A percentile compares a stretch with the other conserved stretches of the same genome.
phyloP scores from a whole-genome alignment of 1,140 invertebrate species.

The Dreissena polymorpha region DNA sequence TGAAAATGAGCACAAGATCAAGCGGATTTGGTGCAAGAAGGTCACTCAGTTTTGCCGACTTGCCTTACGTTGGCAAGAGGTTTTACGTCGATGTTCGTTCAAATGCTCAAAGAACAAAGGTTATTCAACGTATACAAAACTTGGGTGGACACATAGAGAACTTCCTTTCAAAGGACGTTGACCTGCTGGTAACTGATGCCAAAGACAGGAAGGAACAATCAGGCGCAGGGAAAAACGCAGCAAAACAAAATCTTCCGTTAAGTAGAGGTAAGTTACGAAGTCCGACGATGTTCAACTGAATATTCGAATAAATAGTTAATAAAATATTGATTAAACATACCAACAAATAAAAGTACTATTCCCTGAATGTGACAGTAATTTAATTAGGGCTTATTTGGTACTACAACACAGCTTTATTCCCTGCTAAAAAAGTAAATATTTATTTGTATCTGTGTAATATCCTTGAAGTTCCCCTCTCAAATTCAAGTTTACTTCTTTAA shows the following conservation, averaged over 20 bases:
- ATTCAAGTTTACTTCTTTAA: too few species aligned
- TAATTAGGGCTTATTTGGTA: too few species aligned
- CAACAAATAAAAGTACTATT: too few species aligned
- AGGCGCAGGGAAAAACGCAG: constrained; percentile 7
- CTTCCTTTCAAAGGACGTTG: constrained; percentile 67
- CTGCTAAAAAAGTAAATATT: too few species aligned
- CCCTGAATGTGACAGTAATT: too few species aligned
- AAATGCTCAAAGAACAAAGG: constrained; percentile 50
- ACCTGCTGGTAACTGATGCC: constrained; percentile 62
- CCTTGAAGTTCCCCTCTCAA: too few species aligned
- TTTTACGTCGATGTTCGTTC: constrained; percentile 67
- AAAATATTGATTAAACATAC: too few species aligned
- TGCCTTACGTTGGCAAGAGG: constrained; percentile 48
- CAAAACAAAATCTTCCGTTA: constrained; percentile 28
- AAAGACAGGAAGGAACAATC: constrained; percentile 23
- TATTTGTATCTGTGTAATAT: too few species aligned
- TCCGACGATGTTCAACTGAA: too few species aligned
- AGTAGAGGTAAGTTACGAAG: constrained; percentile 53
- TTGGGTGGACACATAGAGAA: constrained; percentile 64
- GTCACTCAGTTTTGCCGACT: constrained; percentile 57
- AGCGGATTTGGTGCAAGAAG: constrained; percentile 50
- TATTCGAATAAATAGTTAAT: too few species aligned
- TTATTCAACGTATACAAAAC: constrained; percentile 50
- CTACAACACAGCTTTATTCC: too few species aligned
- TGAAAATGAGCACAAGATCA: constrained; percentile 40